Base-by-base conservation (phyloP, 2,888 invertebrate species). In the Diplolepis rosae region DNA sequence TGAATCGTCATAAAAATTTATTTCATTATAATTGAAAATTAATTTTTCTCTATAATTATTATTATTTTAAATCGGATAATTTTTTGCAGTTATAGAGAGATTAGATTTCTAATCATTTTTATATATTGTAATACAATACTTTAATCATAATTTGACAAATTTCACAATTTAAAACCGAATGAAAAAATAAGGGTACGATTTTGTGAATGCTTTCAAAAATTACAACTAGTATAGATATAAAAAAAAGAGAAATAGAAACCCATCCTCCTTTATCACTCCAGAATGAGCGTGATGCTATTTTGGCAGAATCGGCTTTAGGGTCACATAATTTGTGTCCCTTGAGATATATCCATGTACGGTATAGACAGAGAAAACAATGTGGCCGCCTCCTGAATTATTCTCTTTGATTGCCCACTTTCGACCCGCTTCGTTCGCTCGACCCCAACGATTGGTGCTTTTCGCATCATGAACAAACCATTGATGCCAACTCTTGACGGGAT, bases 381-480 rank as follows among this genome's bases (percentile, higher is more conserved):
- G 73, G 80, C 81, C 81, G 84, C 83, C 87, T 88, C 82, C 80
- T 88, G 88, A 88, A 88, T 88, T 88, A 88, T 88, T 88, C 88
- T 80, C 88, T 88, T 88, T 88, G 88, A 88, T 88, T 88, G 87
- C 86, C 87, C 83, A 85, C 85, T 88, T 87, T 87, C 85, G 88
- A 86, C 80, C 79, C 84, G 83, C 80, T 83, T 79, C 80, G 82
- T 74, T 82, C 81, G 82, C 66, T 78, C 71, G 68, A 71, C 71
- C 50, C 77, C 73, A 66, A 56, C 68, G 61, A 61, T 61, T 35
- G 61, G 61, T 35, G 61, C 35, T 61, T 61, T 13, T 39, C 35
- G 56, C 56, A 61, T 61, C 56, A 61, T 61, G 24, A 24, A 61
- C 32, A 30, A 54, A 30, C 28, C 52, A 61, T 39, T 22, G 18